These are phyloP conservation scores for Serrognathus titanus DNA, from an alignment of 2,888 invertebrate species.

Conservation along the genomic window DNA sequence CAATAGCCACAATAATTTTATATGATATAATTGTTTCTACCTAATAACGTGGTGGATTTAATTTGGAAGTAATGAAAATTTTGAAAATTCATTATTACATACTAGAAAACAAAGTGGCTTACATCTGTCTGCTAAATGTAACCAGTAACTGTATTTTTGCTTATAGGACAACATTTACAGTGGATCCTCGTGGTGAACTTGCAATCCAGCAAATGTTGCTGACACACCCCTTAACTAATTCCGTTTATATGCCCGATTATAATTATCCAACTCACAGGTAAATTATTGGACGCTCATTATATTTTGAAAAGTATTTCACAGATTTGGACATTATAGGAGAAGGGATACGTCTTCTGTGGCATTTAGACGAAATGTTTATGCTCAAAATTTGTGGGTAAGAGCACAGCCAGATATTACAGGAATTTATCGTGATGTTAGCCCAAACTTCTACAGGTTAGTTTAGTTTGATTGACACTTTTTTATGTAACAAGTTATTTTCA, in stretches of 20 bases:
- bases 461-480: too few species aligned
- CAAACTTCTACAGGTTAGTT: conserved; percentile 69
- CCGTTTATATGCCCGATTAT: conserved; percentile 31
- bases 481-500: too few species aligned
- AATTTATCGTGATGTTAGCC: conserved; percentile 68
- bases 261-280: conserved; percentile 10
- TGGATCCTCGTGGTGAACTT: conserved; percentile 58
- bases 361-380: conserved; percentile 71
- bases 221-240: conserved; percentile 44
- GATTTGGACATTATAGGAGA: conserved; percentile 7
- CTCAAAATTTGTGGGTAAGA: conserved; percentile 70
- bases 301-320: conserved; percentile 4
- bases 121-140: too few species aligned
- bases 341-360: conserved; percentile 41
- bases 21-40: too few species aligned
- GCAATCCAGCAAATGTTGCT: conserved; percentile 60
- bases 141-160: conserved; percentile 28
- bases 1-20: too few species aligned
- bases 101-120: too few species aligned
- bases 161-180: conserved; percentile 66
- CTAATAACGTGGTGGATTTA: neutral
- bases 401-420: conserved; percentile 68
- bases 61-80: neutral
- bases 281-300: neutral
- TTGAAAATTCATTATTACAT: too few species aligned